Evolutionary conservation across 2,113 vertebrate genomes (phyloP), one percentile per base, ranked within the genome.

Genomic region (Anolis carolinensis): DNA sequence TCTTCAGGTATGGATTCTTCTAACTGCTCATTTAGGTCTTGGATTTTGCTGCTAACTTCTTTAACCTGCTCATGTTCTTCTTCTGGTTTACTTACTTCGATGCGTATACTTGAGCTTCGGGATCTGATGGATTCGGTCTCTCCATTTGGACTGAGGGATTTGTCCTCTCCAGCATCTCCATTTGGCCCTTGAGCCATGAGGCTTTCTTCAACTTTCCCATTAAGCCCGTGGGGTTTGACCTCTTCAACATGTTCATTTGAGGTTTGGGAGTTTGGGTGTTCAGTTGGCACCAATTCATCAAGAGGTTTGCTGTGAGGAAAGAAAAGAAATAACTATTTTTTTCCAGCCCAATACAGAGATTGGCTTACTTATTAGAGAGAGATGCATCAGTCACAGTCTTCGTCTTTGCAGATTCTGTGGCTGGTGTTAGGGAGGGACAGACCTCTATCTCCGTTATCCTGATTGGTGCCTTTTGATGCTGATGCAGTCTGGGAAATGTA

Each of bases 51-150:
- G 55, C 55, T 14, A 55, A 13, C 18, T 14, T 63, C 52, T 4
- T 75, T 34, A 32, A 16, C 5, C 20, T 7, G 23, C 9, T 72
- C 5, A 0, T 1, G 23, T 44, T 63, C 20, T 9, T 44, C 72
- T 32, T 23, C 14, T 7, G 30, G 20, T 44, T 4, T 74, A 3
- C 0, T 32, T 10, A 48, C 62, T 27, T 65, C 21, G 1, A 5
- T 13, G 0, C 21, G 20, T 8, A 76, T 1, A 5, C 7, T 50
- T 65, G 62, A 36, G 0, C 30, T 7, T 68, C 27, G 30, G 8
- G 2, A 7, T 52, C 20, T 65, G 1, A 0, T 36, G 0, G 36
- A 50, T 6, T 39, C 23, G 1, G 5, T 2, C 25, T 8, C 13
- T 1, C 11, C 25, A 0, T 10, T 55, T 21, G 32, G 32, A 2